Percentiles rank a stretch among this genome's conserved stretches.
These are phyloP conservation scores for Hippoglossus hippoglossus DNA, from an alignment of 2,797 vertebrate genomes.

Conservation along the genomic window DNA sequence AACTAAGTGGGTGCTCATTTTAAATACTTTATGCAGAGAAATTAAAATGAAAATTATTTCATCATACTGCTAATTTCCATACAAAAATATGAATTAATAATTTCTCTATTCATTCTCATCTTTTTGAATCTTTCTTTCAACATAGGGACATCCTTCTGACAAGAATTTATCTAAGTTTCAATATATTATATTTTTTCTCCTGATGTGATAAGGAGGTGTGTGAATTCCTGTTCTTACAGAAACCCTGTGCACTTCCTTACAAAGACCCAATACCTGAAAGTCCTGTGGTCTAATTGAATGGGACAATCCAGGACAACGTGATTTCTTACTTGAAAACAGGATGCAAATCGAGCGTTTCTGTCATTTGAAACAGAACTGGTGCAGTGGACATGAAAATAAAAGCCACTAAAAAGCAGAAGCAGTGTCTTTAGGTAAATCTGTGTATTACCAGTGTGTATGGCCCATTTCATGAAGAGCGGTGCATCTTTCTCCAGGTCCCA, in stretches of 20 bases:
- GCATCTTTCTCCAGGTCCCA: constrained; percentile 99
- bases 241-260: neutral
- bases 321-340: neutral
- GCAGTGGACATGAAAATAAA: constrained; percentile 17
- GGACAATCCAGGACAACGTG: no score
- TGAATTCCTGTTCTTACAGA: neutral
- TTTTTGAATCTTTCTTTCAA: no score
- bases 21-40: neutral
- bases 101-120: no score
- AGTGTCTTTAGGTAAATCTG: neutral
- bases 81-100: neutral
- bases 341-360: neutral
- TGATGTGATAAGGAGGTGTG: no score
- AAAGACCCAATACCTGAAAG: neutral
- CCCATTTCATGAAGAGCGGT: constrained; percentile 98
- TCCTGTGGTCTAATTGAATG: neutral
- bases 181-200: neutral
- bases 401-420: constrained; percentile 40
- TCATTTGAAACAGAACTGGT: constrained; percentile 3
- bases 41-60: neutral
- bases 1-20: neutral
- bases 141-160: no score
- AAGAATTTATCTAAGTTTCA: no score
- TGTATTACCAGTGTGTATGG: constrained; percentile 94
- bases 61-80: no score